phyloP scores from a whole-genome alignment of 2,113 vertebrate genomes.

The Turnix velox region DNA sequence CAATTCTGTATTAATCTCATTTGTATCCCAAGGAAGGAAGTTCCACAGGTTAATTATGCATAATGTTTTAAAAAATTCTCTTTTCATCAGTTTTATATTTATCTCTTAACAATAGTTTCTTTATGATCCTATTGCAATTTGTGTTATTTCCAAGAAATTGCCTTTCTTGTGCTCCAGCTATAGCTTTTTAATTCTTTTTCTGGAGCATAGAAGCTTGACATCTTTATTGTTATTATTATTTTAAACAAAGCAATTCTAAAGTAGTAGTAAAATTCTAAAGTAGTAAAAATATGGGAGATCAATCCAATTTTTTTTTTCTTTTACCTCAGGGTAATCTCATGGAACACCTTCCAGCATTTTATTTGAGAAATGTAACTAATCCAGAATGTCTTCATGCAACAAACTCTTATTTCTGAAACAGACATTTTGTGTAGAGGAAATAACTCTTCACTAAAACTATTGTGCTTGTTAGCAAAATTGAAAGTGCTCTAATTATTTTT shows the following conservation, averaged over 20 bases:
- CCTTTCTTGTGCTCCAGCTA: not conserved
- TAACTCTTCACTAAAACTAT: not conserved
- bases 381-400: not conserved
- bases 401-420: not conserved
- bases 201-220: not conserved
- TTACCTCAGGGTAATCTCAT: not conserved
- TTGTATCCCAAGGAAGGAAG: not conserved
- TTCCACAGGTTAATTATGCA: slow-evolving; percentile 6
- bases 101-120: not conserved
- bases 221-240: not conserved
- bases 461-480: not conserved
- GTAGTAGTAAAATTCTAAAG: not conserved
- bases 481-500: not conserved
- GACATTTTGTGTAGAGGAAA: not conserved
- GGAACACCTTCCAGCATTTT: slow-evolving; percentile 5
- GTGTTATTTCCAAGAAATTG: not conserved
- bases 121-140: not conserved
- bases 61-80: not conserved
- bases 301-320: not conserved
- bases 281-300: not conserved
- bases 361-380: not conserved
- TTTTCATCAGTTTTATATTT: slow-evolving; percentile 14
- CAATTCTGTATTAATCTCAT: slow-evolving; percentile 43
- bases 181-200: not conserved
- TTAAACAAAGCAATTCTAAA: not conserved